Percentiles rank a stretch among this genome's conserved stretches.
These are phyloP conservation scores for Parapristionchus giblindavisi DNA, from an alignment of 2,888 invertebrate species.

Conservation along the genomic window DNA sequence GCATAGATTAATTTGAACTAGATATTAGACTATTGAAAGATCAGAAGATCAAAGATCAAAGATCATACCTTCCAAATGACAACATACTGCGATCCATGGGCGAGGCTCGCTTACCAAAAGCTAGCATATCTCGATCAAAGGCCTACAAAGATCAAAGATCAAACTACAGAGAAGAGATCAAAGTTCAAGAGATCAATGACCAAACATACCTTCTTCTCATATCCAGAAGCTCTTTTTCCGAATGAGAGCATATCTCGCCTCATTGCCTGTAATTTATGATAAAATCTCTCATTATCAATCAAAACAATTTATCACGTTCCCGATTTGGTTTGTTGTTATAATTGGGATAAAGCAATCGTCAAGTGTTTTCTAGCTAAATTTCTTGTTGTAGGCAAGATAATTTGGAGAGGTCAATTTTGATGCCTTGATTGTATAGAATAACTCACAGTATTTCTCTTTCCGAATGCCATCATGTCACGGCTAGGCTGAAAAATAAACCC, in stretches of 20 bases:
- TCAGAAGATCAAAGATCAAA: neutral
- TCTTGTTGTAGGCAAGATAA: too few species aligned
- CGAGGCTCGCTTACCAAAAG: conserved; percentile 46
- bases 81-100: conserved; percentile 3
- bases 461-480: conserved; percentile 49
- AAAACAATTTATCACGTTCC: too few species aligned
- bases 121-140: conserved; percentile 50
- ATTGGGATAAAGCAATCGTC: too few species aligned
- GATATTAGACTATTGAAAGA: too few species aligned
- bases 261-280: neutral
- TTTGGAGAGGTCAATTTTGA: neutral
- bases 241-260: conserved; percentile 38
- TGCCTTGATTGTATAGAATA: neutral
- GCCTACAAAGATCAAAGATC: conserved; percentile 32
- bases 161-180: neutral
- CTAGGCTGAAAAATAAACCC: conserved; percentile 40
- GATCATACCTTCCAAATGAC: conserved; percentile 11
- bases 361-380: too few species aligned
- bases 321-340: too few species aligned
- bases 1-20: too few species aligned
- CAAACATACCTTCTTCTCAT: conserved; percentile 36
- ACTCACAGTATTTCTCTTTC: conserved; percentile 40
- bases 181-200: neutral
- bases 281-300: too few species aligned
- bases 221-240: conserved; percentile 39